phyloP scores from a whole-genome alignment of 2,113 vertebrate species.

The Polyodon spathula region DNA sequence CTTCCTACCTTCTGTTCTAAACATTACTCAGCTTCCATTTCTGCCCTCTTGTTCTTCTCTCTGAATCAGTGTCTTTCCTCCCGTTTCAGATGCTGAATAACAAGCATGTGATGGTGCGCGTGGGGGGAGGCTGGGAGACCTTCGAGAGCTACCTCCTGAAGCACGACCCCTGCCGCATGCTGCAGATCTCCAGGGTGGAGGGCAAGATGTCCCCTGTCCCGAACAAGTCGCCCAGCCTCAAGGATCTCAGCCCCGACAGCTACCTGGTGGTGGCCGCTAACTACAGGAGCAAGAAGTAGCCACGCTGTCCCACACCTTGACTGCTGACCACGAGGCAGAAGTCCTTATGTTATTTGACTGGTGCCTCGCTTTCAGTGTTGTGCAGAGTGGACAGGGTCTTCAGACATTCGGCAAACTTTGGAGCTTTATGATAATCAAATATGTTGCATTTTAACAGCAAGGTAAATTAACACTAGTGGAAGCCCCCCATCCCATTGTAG shows the following conservation, averaged over 20 bases:
- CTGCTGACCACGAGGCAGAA: neutral
- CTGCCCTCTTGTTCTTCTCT: conserved; percentile 1
- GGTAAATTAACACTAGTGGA: too few relatives aligned
- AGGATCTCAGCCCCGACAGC: conserved; percentile 85
- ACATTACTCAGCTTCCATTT: neutral
- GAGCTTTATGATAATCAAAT: too few relatives aligned
- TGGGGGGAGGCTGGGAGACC: conserved; percentile 98
- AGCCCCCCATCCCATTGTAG: too few relatives aligned
- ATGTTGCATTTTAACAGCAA: too few relatives aligned
- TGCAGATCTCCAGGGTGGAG: conserved; percentile 89
- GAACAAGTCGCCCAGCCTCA: conserved; percentile 77
- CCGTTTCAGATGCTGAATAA: conserved; percentile 94
- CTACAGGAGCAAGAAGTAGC: conserved; percentile 81
- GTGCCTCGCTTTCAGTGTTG: neutral
- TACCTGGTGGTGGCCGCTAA: conserved; percentile 92
- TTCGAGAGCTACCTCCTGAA: conserved; percentile 94
- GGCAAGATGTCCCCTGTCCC: conserved; percentile 80
- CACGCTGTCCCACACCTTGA: too few relatives aligned
- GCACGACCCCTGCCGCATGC: conserved; percentile 90
- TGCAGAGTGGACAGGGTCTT: too few relatives aligned
- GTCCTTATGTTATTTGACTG: neutral
- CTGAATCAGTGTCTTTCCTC: conserved; percentile 14
- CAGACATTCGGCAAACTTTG: too few relatives aligned
- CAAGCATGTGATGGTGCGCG: conserved; percentile 97
- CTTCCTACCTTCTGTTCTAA: too few relatives aligned